Conservation (phyloP, 2,113 vertebrate species). For the Oreocharis arfaki region DNA sequence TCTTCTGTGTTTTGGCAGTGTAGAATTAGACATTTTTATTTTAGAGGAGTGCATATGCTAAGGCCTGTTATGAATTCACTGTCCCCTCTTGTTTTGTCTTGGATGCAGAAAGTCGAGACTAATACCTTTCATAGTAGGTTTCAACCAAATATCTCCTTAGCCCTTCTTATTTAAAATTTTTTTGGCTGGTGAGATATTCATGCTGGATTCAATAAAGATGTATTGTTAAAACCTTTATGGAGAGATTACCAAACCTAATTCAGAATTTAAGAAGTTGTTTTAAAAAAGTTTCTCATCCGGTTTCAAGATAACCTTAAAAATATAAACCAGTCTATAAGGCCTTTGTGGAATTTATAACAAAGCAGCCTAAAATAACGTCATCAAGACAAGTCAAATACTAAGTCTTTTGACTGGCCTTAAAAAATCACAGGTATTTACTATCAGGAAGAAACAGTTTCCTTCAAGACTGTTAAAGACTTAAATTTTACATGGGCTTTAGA, state of each 20-base stretch:
- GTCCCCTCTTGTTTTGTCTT: background rate
- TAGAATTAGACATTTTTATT: background rate
- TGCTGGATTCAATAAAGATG: background rate
- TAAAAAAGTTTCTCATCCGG: background rate
- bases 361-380: background rate
- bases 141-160: background rate
- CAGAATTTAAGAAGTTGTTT: background rate
- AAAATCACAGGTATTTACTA: background rate
- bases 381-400: background rate
- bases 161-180: background rate
- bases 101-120: background rate
- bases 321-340: background rate
- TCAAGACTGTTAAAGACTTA: background rate
- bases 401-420: background rate
- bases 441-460: background rate
- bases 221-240: background rate
- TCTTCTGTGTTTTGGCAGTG: background rate
- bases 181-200: background rate
- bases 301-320: background rate
- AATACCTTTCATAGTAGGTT: background rate
- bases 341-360: background rate
- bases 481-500: background rate
- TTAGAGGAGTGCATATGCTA: background rate
- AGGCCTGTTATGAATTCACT: background rate
- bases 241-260: background rate